Evolutionary conservation across 2,797 vertebrate species (phyloP).

Genomic region (Squalus acanthias): DNA sequence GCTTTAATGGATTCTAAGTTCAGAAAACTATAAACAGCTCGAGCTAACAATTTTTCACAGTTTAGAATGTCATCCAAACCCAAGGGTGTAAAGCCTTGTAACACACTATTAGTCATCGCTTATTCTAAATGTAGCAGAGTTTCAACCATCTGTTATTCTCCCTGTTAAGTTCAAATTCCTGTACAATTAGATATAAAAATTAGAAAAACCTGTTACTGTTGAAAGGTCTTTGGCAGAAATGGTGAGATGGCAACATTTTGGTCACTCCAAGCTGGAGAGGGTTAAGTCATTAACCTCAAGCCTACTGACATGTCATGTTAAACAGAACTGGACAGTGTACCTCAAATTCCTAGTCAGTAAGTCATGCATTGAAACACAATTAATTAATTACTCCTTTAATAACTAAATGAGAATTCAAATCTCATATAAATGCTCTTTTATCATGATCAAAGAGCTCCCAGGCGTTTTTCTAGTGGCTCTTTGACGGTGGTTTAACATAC

Average conservation of each 20-base stretch:
- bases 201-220: constrained; percentile 16
- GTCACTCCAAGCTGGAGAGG: background rate
- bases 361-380: background rate
- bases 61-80: constrained; percentile 9
- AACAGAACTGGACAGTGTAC: background rate
- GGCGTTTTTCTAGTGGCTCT: background rate
- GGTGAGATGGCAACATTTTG: background rate
- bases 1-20: background rate
- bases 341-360: background rate
- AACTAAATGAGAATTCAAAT: background rate
- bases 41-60: background rate
- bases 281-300: background rate
- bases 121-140: background rate
- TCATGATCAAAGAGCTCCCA: background rate
- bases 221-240: background rate
- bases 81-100: background rate
- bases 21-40: background rate
- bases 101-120: background rate
- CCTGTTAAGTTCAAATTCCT: background rate
- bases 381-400: background rate
- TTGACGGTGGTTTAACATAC: background rate
- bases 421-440: background rate
- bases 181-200: constrained; percentile 20
- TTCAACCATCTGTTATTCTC: constrained; percentile 24
- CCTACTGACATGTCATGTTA: background rate